Evolutionary conservation across 2,888 invertebrate species (phyloP).

Genomic region (Galerucella calmariensis): DNA sequence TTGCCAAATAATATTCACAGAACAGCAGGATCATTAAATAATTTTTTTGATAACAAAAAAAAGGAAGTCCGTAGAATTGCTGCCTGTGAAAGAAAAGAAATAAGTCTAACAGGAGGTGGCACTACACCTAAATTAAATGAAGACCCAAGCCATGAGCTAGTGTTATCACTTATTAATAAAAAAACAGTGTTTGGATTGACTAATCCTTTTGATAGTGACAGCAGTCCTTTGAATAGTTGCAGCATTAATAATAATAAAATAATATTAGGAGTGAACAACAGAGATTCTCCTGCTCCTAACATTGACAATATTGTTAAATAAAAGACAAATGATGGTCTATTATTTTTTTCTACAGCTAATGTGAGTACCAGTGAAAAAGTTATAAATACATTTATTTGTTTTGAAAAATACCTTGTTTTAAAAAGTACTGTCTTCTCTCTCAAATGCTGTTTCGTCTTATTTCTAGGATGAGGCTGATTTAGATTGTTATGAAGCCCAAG

Average conservation of each 20-base stretch:
- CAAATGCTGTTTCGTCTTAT: not conserved
- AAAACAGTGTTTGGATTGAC: not conserved
- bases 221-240: not conserved
- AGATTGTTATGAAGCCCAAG: not conserved
- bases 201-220: not conserved
- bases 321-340: too few species aligned
- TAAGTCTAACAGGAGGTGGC: not conserved
- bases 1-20: too few species aligned
- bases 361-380: not conserved
- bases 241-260: not conserved
- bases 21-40: too few species aligned
- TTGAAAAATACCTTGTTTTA: not conserved
- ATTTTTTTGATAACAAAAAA: too few species aligned
- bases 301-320: not conserved
- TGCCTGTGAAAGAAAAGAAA: not conserved
- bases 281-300: not conserved
- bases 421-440: not conserved
- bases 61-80: not conserved
- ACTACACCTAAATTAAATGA: not conserved
- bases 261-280: not conserved
- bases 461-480: not conserved
- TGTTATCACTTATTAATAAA: too few species aligned
- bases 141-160: too few species aligned
- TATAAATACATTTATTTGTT: not conserved
- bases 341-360: not conserved